Conservation (phyloP, 2,113 vertebrate species). For the Panthera leo region DNA sequence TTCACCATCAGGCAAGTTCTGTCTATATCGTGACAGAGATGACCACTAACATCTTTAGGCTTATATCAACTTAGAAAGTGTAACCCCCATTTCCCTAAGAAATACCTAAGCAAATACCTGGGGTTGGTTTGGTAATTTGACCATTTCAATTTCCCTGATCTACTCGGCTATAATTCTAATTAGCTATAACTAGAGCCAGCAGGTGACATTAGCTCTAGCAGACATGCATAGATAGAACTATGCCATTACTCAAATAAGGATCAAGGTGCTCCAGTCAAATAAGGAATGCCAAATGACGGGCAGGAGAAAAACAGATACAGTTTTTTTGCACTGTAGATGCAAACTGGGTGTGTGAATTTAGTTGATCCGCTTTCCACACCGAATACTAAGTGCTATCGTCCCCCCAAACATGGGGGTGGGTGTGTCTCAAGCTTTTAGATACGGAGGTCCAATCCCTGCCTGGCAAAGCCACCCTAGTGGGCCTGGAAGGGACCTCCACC, state of each 20-base stretch:
- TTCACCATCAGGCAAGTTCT: neutral
- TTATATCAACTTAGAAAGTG: neutral
- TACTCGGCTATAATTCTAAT: neutral
- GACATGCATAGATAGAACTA: neutral
- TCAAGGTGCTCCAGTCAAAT: neutral
- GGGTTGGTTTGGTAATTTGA: neutral
- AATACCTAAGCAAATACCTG: neutral
- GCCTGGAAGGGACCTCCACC: neutral
- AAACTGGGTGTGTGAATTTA: neutral
- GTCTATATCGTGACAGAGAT: neutral
- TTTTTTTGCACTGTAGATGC: no score
- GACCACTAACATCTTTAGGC: neutral
- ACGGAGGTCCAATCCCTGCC: neutral
- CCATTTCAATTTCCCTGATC: neutral
- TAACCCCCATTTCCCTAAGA: neutral
- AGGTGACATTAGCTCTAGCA: neutral
- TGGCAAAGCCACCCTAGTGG: neutral
- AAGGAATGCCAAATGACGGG: neutral
- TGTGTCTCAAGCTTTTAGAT: neutral
- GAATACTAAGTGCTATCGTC: neutral
- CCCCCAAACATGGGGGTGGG: neutral
- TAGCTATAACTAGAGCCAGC: no score
- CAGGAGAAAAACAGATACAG: neutral
- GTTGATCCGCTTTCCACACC: no score
- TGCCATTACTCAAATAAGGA: neutral